Conservation (phyloP, 2,797 vertebrate species). For the Sibirionetta formosa region DNA sequence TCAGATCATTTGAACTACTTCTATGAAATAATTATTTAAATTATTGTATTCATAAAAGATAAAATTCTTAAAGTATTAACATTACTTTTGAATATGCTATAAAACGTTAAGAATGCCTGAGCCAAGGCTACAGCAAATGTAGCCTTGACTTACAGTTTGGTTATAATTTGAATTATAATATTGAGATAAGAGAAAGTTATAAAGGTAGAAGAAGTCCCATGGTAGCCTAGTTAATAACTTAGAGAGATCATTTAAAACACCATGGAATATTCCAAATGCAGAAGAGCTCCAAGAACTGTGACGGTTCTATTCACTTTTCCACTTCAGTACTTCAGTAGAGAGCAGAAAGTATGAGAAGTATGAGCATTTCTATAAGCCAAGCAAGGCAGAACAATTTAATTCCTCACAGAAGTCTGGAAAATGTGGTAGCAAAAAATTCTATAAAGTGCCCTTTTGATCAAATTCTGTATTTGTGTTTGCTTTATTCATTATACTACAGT, state of each 20-base stretch:
- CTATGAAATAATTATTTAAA: background rate
- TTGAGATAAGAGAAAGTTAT: background rate
- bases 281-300: background rate
- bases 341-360: background rate
- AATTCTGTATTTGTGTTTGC: conserved; percentile 33
- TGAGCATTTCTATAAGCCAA: background rate
- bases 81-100: background rate
- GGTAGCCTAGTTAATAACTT: background rate
- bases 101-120: background rate
- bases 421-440: background rate
- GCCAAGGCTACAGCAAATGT: background rate
- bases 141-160: background rate
- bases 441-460: background rate
- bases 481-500: background rate
- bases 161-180: background rate
- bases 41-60: background rate
- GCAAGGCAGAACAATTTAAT: conserved; percentile 22
- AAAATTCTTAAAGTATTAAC: background rate
- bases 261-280: background rate
- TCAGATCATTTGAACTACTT: background rate
- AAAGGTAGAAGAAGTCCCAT: background rate
- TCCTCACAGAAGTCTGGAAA: conserved; percentile 10
- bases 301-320: conserved; percentile 32
- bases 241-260: background rate
- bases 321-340: background rate